phyloP scores from a whole-genome alignment of 2,888 invertebrate genomes.

The Apotomis capreana region DNA sequence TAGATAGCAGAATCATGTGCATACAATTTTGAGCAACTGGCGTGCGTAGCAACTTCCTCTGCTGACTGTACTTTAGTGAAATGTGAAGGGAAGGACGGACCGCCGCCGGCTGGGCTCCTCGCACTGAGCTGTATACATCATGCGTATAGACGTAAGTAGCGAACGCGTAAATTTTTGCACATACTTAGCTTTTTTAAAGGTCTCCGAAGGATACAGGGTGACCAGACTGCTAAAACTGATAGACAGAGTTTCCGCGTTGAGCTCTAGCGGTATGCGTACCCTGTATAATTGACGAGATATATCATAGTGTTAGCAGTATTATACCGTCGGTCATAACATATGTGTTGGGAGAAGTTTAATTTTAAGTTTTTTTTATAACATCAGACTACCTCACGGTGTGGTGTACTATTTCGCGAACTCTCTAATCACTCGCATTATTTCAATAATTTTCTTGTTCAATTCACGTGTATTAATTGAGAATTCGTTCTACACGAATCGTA shows the following conservation, averaged over 20 bases:
- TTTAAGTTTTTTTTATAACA: conserved; percentile 60
- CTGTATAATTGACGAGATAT: conserved; percentile 46
- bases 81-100: conserved; percentile 44
- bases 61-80: conserved; percentile 22
- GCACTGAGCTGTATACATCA: conserved; percentile 6
- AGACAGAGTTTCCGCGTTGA: conserved; percentile 5
- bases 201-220: conserved; percentile 31
- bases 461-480: conserved; percentile 4
- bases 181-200: conserved; percentile 42
- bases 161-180: conserved; percentile 48
- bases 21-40: too few species aligned
- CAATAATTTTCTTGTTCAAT: conserved; percentile 15
- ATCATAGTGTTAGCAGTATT: conserved; percentile 77
- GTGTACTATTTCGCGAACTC: conserved; percentile 57
- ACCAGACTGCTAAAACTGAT: conserved; percentile 4
- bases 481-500: background rate
- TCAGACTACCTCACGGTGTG: conserved; percentile 74
- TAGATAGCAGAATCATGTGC: too few species aligned
- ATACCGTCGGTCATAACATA: conserved; percentile 55
- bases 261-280: conserved; percentile 4
- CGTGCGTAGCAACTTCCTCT: too few species aligned
- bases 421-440: conserved; percentile 39
- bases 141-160: conserved; percentile 52
- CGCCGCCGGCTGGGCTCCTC: conserved; percentile 43
- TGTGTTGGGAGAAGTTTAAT: conserved; percentile 55